Evolutionary conservation across 2,113 vertebrate species (phyloP).

Genomic region (Sander vitreus): DNA sequence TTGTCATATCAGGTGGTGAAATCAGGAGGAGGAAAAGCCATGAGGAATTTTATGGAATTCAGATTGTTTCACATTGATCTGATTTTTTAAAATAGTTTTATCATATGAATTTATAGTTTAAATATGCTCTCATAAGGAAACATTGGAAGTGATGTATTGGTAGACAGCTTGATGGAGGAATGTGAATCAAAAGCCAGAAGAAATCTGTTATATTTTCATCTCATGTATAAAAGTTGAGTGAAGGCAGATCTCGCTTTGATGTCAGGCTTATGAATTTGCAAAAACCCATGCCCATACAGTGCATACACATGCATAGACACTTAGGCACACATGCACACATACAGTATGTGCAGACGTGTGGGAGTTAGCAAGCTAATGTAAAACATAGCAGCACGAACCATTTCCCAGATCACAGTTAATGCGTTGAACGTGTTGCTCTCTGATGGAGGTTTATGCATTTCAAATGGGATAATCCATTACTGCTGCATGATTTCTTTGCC

Average conservation of each 20-base stretch:
- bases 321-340: neutral
- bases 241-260: constrained; percentile 63
- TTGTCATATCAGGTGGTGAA: constrained; percentile 54
- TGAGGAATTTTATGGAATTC: constrained; percentile 37
- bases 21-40: constrained; percentile 1
- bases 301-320: constrained; percentile 17
- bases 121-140: constrained; percentile 6
- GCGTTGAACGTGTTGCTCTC: constrained; percentile 28
- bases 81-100: constrained; percentile 25
- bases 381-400: constrained; percentile 45
- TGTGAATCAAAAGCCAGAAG: constrained; percentile 19
- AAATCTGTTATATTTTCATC: constrained; percentile 33
- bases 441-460: constrained; percentile 37
- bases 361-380: constrained; percentile 38
- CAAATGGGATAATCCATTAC: constrained; percentile 46
- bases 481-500: constrained; percentile 34
- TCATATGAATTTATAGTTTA: neutral
- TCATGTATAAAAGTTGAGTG: constrained; percentile 15
- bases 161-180: constrained; percentile 10
- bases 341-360: neutral
- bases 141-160: constrained; percentile 4
- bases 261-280: constrained; percentile 50
- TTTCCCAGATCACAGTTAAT: constrained; percentile 46
- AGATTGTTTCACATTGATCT: constrained; percentile 28
- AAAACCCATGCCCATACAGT: constrained; percentile 34